These are phyloP conservation scores for Columba guinea DNA, from an alignment of 2,797 vertebrate species.

Conservation along the genomic window DNA sequence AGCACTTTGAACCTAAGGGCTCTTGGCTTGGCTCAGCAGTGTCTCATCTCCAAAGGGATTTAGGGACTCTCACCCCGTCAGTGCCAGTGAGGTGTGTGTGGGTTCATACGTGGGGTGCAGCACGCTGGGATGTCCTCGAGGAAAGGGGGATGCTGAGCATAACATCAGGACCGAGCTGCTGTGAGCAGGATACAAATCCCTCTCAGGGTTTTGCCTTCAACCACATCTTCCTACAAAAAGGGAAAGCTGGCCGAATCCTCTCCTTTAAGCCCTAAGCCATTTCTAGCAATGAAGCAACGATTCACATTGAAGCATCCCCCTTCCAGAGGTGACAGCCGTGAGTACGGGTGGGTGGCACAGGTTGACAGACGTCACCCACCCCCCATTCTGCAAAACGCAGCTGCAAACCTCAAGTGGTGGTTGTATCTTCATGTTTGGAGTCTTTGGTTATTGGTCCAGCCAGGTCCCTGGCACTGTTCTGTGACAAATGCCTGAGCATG, in stretches of 20 bases:
- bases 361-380: neutral
- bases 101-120: neutral
- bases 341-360: neutral
- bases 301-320: rapidly evolving
- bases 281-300: neutral
- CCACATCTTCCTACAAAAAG: neutral
- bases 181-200: neutral
- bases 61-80: rapidly evolving
- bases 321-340: neutral
- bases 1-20: neutral
- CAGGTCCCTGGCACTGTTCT: neutral
- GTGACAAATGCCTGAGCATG: neutral
- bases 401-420: neutral
- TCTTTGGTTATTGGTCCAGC: neutral
- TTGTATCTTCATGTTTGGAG: neutral
- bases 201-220: neutral
- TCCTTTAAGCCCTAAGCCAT: neutral
- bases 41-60: neutral
- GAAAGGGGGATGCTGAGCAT: neutral
- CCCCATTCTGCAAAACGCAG: neutral
- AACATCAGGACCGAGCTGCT: neutral
- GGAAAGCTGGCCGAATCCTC: neutral
- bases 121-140: neutral
- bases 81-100: rapidly evolving
- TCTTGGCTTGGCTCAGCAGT: neutral